Base-by-base conservation (phyloP, 1,140 invertebrate species). In the Euglossa dilemma region DNA sequence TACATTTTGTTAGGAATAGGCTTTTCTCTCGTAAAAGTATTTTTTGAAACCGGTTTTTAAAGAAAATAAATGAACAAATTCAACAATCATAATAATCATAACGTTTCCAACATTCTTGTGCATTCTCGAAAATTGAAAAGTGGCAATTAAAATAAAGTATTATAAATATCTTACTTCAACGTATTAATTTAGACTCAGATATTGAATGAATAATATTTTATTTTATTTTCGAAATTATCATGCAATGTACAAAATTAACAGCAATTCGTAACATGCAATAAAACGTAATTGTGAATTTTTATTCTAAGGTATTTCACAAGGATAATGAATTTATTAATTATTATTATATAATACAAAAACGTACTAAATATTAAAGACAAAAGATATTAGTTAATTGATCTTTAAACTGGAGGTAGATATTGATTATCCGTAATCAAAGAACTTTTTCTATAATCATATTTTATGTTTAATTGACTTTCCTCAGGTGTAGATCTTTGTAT, bases 371-470 rank as follows among this genome's bases (percentile, higher is more conserved):
- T 25, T 57, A n/a, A n/a, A 8, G 20, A 57, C 16, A 73, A 18
- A 69, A 47, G 16, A 36, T 25, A 61, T 61, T 64, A 20, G 7
- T 57, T 6, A 0, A n/a, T 57, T 9, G 0, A 20, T 84, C 81
- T 85, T 90, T 90, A 92, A 59, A 87, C 71, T 57, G 93, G 93
- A 82, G 94, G 94, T 90, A 94, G 87, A 78, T 94, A 94, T 56
- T 93, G 90, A 87, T 94, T 93, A 45, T 88, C 87, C 0, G 91
- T 71, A 9, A 89, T 85, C 45, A 92, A 80, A 70, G 90, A 89
- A 50, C 93, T 93, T 16, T 92, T 89, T n/a, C 92, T 90, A 59
- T 92, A 93, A 61, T 93, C 91, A 45, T 78, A 14, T 25, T 6
- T 28, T 18, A 18, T 23, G 23, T n/a, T 69, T 43, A 43, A 36